phyloP scores from a whole-genome alignment of 2,113 vertebrate species.

The Salvator merianae region DNA sequence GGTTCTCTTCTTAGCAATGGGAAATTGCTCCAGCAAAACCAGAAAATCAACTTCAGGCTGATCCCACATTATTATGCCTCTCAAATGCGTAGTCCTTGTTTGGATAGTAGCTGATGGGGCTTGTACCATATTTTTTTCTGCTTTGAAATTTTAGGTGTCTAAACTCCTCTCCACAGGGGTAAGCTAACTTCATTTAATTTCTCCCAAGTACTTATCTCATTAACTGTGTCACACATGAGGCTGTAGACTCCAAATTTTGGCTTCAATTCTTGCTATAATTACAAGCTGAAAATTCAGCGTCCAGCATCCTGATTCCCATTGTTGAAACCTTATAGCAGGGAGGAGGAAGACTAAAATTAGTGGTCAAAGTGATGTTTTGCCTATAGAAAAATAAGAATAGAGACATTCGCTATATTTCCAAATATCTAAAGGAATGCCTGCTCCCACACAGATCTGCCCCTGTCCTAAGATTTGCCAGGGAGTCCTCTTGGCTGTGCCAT shows the following conservation, averaged over 20 bases:
- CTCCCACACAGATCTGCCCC: not conserved
- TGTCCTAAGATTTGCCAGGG: too few relatives aligned
- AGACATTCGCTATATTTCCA: not conserved
- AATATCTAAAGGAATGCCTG: not conserved
- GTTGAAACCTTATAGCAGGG: not conserved
- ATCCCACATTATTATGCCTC: not conserved
- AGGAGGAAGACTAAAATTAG: too few relatives aligned
- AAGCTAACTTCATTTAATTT: constrained; percentile 7
- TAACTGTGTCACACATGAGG: not conserved
- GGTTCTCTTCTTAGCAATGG: not conserved
- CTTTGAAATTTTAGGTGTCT: not conserved
- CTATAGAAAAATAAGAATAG: too few relatives aligned
- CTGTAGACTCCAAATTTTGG: not conserved
- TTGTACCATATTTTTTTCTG: not conserved
- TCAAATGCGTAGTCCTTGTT: not conserved
- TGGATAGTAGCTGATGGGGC: not conserved
- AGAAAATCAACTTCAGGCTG: not conserved
- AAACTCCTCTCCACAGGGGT: not conserved
- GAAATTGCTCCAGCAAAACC: not conserved
- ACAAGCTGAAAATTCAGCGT: not conserved
- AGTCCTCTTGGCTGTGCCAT: too few relatives aligned
- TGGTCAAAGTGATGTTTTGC: too few relatives aligned
- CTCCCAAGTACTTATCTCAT: constrained; percentile 6
- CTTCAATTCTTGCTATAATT: constrained; percentile 13
- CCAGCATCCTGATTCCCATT: not conserved